These are phyloP conservation scores for Crambe crambe DNA, from an alignment of 37 sponge, comb jelly and placozoan species.

Conservation along the genomic window DNA sequence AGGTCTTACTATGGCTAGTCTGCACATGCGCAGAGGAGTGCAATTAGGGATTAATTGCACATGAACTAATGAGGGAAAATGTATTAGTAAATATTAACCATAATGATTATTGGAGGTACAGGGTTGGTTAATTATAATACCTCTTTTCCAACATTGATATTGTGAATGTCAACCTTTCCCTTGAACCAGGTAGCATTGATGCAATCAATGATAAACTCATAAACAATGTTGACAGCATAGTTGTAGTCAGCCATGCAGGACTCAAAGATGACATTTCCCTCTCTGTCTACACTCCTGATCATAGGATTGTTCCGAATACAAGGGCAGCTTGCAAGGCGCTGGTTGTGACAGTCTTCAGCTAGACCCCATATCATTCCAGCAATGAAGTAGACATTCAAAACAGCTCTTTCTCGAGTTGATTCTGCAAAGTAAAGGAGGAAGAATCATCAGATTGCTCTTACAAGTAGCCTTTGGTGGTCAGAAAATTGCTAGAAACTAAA, in stretches of 20 bases:
- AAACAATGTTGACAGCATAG: slow-evolving; percentile 4
- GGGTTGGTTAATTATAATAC: too few species aligned
- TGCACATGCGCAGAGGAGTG: too few species aligned
- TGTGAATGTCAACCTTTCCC: background rate
- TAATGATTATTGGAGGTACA: too few species aligned
- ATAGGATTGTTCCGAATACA: slow-evolving; percentile 10
- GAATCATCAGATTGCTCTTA: too few species aligned
- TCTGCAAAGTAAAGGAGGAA: too few species aligned
- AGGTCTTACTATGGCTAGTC: too few species aligned
- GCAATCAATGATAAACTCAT: background rate
- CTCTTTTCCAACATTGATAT: slow-evolving; percentile 20
- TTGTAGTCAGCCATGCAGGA: slow-evolving; percentile 33
- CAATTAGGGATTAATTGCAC: too few species aligned
- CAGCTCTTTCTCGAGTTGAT: slow-evolving; percentile 51
- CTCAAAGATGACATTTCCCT: slow-evolving; percentile 14
- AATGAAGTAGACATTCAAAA: slow-evolving; percentile 30
- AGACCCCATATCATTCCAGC: slow-evolving; percentile 29
- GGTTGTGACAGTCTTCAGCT: slow-evolving; percentile 30
- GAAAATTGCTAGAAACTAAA: too few species aligned
- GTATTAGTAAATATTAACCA: too few species aligned
- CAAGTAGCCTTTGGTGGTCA: too few species aligned
- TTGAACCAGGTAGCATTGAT: background rate
- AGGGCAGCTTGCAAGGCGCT: slow-evolving; percentile 27
- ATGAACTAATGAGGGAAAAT: too few species aligned
- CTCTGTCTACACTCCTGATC: background rate